Evolutionary conservation across 2,113 vertebrate species (phyloP), one percentile per base, ranked within the genome.

Genomic region (Hippocampus zosterae): DNA sequence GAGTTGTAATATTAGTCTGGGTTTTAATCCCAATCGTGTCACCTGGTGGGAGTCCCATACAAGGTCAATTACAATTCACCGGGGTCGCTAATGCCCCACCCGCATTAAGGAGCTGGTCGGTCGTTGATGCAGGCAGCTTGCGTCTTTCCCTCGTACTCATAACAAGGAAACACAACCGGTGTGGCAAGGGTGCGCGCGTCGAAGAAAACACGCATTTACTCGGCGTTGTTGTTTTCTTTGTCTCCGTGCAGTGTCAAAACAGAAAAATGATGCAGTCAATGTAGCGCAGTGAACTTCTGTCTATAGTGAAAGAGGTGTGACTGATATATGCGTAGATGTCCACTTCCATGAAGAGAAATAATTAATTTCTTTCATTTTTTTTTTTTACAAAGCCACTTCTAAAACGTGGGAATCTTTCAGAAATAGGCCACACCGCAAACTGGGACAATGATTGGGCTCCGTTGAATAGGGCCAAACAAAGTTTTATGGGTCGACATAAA

Each of bases 11-110:
- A 91, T 93, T 89, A 92, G 90, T 91, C 91, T 89, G 89, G 89
- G 83, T 92, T 92, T 88, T 92, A 88, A 92, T 90, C 84, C 91
- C 89, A 89, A 92, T 91, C 91, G 91, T 93, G 95, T 96, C 96
- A 97, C 96, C 95, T 96, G 97, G 93, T 93, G 91, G 92, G 93
- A 94, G 96, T 96, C 96, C 94, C 95, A 97, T 93, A 95, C 95
- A 92, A 94, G 88, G 93, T 87, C 89, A 89, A 94, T 94, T 91
- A 92, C 92, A 91, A 94, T 95, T 96, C 94, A 96, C 93, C 94
- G 81, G 89, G 88, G 71, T 91, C 87, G 87, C 92, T 92, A 94
- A 95, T 94, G 93, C 95, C 94, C 95, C 95, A 96, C 96, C 96
- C 95, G 94, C 95, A 93, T 92, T 84, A 64, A 85, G 90, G 95